These are phyloP conservation scores for Xestia sexstrigata DNA, from an alignment of 2,888 invertebrate species.

Conservation along the genomic window DNA sequence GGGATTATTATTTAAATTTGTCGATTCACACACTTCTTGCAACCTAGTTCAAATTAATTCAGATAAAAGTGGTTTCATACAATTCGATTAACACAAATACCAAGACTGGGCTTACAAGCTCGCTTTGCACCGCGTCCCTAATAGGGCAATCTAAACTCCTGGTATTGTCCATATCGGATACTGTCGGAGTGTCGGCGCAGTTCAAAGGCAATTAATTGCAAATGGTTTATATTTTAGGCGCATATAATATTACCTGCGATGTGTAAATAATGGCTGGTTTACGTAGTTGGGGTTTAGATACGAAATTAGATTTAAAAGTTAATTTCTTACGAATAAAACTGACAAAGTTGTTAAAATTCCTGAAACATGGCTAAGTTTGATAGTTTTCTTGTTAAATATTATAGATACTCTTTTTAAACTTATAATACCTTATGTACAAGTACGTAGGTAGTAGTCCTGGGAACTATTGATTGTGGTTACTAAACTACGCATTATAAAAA, in stretches of 20 bases:
- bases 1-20: neutral
- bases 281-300: neutral
- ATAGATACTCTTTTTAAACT: no score
- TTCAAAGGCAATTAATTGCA: conserved; percentile 25
- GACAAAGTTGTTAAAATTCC: neutral
- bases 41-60: neutral
- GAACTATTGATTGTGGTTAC: neutral
- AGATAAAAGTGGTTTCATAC: neutral
- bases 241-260: conserved; percentile 9
- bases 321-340: neutral
- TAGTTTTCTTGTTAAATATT: neutral
- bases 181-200: conserved; percentile 34
- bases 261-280: neutral
- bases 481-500: neutral
- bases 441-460: neutral
- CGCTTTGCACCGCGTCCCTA: neutral
- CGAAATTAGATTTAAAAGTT: neutral
- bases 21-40: neutral
- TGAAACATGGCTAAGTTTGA: neutral
- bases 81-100: conserved; percentile 7
- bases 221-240: neutral
- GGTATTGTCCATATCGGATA: conserved; percentile 33
- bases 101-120: neutral
- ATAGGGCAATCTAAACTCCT: conserved; percentile 42
- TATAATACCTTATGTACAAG: neutral